Evolutionary conservation across 2,113 vertebrate species (phyloP), one percentile per base, ranked within the genome.

Genomic region (Crotalus viridis): DNA sequence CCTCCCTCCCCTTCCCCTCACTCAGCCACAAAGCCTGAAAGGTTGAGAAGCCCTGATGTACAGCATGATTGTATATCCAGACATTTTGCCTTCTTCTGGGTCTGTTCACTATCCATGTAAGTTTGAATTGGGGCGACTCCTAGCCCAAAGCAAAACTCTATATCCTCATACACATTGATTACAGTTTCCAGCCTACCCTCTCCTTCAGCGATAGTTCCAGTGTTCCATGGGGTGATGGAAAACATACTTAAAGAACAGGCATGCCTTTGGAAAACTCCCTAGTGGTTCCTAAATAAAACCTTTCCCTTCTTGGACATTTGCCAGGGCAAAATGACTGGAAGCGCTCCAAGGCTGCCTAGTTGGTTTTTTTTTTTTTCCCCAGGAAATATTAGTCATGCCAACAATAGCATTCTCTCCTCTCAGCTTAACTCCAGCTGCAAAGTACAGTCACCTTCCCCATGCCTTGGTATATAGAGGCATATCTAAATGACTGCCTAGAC

Each of bases 341-440:
- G 54, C 22, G 3, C 13, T 87, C 69, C 88, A 89, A 86, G 74
- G 43, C 28, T 26, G 9, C n/a, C 33, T 28, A 54, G 81, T 85
- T 69, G 48, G 48, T 8, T 85, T 85, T 69, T 90, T 59, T 13
- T 13, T 39, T 39, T 39, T 39, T 39, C 33, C 33, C 64, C 81
- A 87, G 81, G 81, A 93, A 61, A 90, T 4, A 54, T 54, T 90
- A 64, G 81, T 93, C 56, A 90, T 87, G 92, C 51, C 89, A 61
- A 81, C 74, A 81, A 9, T 28, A 22, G 87, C n/a, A 7, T 19
- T 90, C 92, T 51, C 56, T 64, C 46, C 13, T 15, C 21, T 10
- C 43, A 2, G 56, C 48, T 86, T 64, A 54, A 86, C 46, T 17
- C 81, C 9, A 43, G n/a, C 28, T 85, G 15, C 87, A 85, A 33